Base-by-base conservation (phyloP, 2,113 vertebrate genomes). In the Anthoscopus minutus region DNA sequence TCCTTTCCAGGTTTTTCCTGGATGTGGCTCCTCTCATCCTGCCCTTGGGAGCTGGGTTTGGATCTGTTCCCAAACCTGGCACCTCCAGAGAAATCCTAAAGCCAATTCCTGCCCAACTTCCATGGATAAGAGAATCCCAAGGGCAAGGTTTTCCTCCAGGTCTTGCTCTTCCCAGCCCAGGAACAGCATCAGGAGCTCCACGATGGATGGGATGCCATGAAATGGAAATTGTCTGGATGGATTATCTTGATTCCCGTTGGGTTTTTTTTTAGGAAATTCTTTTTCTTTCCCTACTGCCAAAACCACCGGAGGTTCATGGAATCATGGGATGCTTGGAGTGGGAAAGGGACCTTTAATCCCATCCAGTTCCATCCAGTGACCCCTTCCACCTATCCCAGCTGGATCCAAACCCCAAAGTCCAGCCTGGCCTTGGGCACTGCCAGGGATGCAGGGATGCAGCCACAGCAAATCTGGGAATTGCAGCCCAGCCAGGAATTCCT, bases 391-490 rank as follows among this genome's bases (percentile, higher is more conserved):
- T 0, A 0, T 21, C 24, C 30, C 35, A 42, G 35, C 2, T 2
- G 8, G 24, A 6, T 66, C 35, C 74, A 25, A 23, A 19, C 10
- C 14, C 33, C 38, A 54, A 2, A 27, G 13, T 58, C 19, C 67
- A 73, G 0, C 58, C 58, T 15, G n/a, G 33, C n/a, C 33, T 45
- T 14, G 57, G n/a, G 0, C 19, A 65, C 1, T 65, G 0, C 47
- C 74, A 78, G 35, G 31, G 47, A 78, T 78, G 24, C 58, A 64
- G 74, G 45, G 72, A n/a, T n/a, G 2, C 53, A 57, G 53, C 10
- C 64, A 5, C 45, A 67, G 65, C 24, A 28, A 5, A 23, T 31
- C 42, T 47, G 54, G 42, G 4, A 76, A 58, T 74, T 30, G 14
- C 54, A 58, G 25, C 13, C 35, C 67, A 38, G 44, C 1, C 45